Evolutionary conservation across 1,140 invertebrate genomes (phyloP).

Genomic region (Onthophagus taurus): DNA sequence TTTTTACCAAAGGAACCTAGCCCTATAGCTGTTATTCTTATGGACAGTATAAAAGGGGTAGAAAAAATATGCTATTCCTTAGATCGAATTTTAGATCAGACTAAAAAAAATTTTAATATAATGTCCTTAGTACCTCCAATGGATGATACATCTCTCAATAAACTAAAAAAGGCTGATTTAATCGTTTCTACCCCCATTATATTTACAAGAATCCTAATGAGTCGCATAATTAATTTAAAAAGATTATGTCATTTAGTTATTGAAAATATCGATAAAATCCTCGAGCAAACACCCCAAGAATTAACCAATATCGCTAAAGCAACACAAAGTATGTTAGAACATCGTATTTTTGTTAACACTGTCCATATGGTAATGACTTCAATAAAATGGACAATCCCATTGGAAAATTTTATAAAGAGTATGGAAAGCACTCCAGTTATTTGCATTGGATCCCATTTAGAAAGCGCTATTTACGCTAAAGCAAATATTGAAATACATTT

Average conservation of each 20-base stretch:
- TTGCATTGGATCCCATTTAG: constrained; percentile 28
- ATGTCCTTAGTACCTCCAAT: constrained; percentile 7
- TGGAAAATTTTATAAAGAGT: constrained; percentile 24
- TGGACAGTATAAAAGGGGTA: constrained; percentile 20
- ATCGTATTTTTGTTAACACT: constrained; percentile 17
- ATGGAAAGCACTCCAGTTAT: constrained; percentile 25
- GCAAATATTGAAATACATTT: constrained; percentile 18
- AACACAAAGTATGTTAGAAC: constrained; percentile 20
- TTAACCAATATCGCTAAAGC: constrained; percentile 20
- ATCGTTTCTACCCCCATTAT: constrained; percentile 26
- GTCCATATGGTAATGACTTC: constrained; percentile 27
- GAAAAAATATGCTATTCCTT: constrained; percentile 24
- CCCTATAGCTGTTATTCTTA: constrained; percentile 27
- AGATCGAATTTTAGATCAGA: constrained; percentile 1
- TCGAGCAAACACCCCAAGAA: constrained; percentile 18
- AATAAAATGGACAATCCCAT: constrained; percentile 23
- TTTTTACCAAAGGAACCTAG: constrained; percentile 18
- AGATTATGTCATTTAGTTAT: constrained; percentile 29
- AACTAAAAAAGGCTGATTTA: constrained; percentile 20
- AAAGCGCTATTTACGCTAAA: constrained; percentile 30
- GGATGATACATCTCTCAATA: neutral
- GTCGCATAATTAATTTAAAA: constrained; percentile 26
- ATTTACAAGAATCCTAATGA: constrained; percentile 19
- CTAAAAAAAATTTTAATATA: neutral
- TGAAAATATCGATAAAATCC: constrained; percentile 24